A percentile compares a stretch with the other conserved stretches of the same genome.
Conservation (phyloP, 2,888 invertebrate species). For the Pachydiplax longipennis region DNA sequence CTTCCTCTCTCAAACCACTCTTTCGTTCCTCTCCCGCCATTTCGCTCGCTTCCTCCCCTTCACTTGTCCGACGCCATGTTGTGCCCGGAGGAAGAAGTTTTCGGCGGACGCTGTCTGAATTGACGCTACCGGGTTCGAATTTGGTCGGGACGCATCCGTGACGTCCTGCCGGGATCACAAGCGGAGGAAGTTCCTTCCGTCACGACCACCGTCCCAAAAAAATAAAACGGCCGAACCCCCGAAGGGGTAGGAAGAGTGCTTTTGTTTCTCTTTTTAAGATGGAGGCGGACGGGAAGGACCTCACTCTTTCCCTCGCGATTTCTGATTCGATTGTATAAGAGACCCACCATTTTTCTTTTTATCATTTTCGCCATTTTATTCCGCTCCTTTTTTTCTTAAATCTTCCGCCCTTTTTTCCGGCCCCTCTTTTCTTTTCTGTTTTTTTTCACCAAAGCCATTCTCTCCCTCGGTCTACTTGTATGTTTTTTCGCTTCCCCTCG, state of each 20-base stretch:
- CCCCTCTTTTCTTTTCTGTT: background rate
- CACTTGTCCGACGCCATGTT: conserved; percentile 6
- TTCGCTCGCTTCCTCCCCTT: conserved; percentile 7
- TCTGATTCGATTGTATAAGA: conserved; percentile 1
- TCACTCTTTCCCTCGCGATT: background rate
- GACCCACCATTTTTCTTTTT: background rate
- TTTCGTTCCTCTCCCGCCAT: background rate
- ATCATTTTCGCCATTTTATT: background rate
- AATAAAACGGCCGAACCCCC: background rate
- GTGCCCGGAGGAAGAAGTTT: background rate
- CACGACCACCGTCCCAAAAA: background rate
- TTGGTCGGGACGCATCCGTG: background rate
- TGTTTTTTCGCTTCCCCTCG: background rate
- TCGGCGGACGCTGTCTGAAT: background rate
- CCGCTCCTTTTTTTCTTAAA: background rate
- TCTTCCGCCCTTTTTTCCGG: background rate
- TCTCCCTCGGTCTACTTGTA: background rate
- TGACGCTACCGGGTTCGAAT: background rate
- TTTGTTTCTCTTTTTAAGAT: background rate
- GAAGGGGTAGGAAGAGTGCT: background rate
- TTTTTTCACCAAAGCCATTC: background rate
- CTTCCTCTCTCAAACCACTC: background rate
- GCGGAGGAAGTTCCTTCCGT: background rate
- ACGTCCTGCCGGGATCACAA: background rate
- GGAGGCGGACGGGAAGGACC: background rate